Evolutionary conservation across 1,140 invertebrate species (phyloP), one percentile per base, ranked within the genome.

Genomic region (Camponotus vicinus): DNA sequence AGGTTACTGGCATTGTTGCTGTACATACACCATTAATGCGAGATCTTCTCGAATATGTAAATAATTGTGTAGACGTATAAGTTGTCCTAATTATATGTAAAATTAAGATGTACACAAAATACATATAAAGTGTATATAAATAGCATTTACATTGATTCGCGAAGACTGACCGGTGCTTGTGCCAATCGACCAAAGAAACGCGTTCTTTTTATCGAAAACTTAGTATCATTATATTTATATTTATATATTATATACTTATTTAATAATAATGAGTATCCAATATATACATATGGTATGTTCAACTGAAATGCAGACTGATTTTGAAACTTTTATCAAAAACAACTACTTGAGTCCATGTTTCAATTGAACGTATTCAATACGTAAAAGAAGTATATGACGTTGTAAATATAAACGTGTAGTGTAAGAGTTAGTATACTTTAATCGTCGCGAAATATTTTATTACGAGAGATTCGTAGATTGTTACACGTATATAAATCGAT

Each of bases 111-210:
- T 3, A 52, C 15, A 18, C 15, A 52, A 52, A 52, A 80, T 55
- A 40, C 37, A 52, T 11, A 45, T 45, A 21, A 59, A 49, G 61
- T 89, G 78, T 86, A 82, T 42, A 91, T 66, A 64, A 27, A 34
- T 88, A 88, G 59, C 52, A 86, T 64, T 90, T 90, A 90, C 40
- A 32, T 90, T 92, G 92, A 94, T 92, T 87, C 92, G 69, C 40
- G 90, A 95, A 95, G 94, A 95, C 94, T 95, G 94, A 95, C 93
- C 92, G 92, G 92, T 93, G 94, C 92, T 93, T 91, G 91, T 93
- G 92, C 94, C 93, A 94, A 94, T 91, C 93, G 94, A 95, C 94
- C 94, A 95, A 95, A 95, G 93, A 95, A 89, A 91, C 84, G 89
- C 85, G 73, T 90, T 87, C 82, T 84, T 90, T 88, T 79, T 87